phyloP scores from a whole-genome alignment of 2,113 vertebrate species.

The Hassar affinis region DNA sequence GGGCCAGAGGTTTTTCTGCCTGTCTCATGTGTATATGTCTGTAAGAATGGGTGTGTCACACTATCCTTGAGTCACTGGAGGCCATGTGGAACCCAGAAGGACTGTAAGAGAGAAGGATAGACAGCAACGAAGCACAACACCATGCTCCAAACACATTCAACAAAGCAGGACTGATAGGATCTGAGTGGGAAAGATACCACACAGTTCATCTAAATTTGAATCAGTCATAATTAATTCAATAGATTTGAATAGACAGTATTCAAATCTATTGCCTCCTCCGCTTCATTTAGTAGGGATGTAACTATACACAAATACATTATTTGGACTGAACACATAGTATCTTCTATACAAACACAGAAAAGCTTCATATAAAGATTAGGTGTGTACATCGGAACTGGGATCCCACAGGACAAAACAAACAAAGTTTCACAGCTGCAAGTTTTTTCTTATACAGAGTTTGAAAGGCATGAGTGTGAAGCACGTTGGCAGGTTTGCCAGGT shows the following conservation, averaged over 20 bases:
- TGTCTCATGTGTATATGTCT: constrained; percentile 20
- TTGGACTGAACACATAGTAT: neutral
- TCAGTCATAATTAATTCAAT: too few species aligned
- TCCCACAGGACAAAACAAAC: too few species aligned
- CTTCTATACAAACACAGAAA: too few species aligned
- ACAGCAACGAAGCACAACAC: neutral
- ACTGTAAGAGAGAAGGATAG: constrained; percentile 60
- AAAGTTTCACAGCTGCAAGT: too few species aligned
- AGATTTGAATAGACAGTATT: too few species aligned
- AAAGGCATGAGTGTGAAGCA: too few species aligned
- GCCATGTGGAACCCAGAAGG: constrained; percentile 61
- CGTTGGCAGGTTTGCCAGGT: too few species aligned
- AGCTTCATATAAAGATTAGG: too few species aligned
- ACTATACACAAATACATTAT: too few species aligned
- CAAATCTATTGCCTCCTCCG: too few species aligned
- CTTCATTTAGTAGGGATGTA: neutral
- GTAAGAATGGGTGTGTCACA: constrained; percentile 50
- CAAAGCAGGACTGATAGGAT: neutral
- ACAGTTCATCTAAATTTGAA: neutral
- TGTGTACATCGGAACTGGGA: too few species aligned
- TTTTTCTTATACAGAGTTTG: too few species aligned
- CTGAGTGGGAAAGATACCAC: neutral
- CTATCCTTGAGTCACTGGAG: constrained; percentile 68
- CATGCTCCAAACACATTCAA: neutral
- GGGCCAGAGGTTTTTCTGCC: constrained; percentile 14